phyloP scores from a whole-genome alignment of 2,113 vertebrate species.

The Crotalus tigris region DNA sequence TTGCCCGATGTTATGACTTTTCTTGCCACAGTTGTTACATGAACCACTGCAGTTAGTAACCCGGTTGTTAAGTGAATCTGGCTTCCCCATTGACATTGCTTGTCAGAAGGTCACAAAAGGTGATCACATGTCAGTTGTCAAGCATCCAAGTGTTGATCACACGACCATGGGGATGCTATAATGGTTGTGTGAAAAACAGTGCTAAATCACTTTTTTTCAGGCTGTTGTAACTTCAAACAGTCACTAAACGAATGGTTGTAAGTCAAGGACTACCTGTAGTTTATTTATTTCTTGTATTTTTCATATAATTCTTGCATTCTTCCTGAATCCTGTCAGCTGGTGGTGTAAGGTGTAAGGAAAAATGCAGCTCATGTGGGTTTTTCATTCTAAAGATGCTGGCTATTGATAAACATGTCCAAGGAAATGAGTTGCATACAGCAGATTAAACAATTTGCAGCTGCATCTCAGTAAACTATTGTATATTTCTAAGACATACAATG shows the following conservation, averaged over 20 bases:
- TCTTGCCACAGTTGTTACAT: not conserved
- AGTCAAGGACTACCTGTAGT: not conserved
- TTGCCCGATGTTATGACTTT: not conserved
- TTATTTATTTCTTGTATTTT: not conserved
- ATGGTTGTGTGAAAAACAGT: not conserved
- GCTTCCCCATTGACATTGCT: not conserved
- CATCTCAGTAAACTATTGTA: not conserved
- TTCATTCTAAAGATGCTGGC: rapidly evolving
- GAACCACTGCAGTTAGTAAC: too few relatives aligned
- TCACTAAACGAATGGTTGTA: not conserved
- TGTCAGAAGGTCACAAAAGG: not conserved
- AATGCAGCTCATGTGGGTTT: not conserved
- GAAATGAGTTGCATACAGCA: not conserved
- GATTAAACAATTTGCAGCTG: conserved; percentile 1
- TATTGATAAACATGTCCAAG: not conserved
- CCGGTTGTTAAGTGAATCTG: not conserved
- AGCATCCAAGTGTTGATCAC: not conserved
- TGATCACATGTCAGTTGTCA: not conserved
- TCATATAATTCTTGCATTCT: not conserved
- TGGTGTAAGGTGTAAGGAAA: not conserved
- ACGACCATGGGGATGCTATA: not conserved
- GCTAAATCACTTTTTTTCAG: not conserved
- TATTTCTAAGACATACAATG: not conserved
- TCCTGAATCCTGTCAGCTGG: not conserved
- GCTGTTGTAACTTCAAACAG: not conserved